A percentile compares a stretch with the other conserved stretches of the same genome.
These are phyloP conservation scores for Caenorhabditis sinica DNA, from an alignment of 2,888 invertebrate species.

Conservation along the genomic window DNA sequence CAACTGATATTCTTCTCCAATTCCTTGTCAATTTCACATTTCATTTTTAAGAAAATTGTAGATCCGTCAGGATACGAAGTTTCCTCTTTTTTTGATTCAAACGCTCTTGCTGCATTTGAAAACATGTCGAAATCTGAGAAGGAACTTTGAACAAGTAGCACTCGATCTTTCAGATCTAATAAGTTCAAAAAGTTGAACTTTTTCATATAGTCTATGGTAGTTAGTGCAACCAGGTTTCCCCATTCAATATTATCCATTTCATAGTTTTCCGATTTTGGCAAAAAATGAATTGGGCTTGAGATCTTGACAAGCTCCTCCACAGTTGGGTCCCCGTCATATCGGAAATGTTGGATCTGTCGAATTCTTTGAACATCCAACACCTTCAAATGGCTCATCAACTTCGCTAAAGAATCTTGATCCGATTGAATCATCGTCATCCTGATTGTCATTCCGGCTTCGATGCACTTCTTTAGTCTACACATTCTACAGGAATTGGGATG, in stretches of 20 bases:
- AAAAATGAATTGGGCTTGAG: background rate
- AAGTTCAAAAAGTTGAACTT: conserved; percentile 8
- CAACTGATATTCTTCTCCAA: background rate
- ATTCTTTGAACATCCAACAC: background rate
- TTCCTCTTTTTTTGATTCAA: background rate
- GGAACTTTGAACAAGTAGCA: background rate
- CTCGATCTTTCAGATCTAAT: conserved; percentile 3
- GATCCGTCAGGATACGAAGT: background rate
- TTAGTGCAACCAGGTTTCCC: background rate
- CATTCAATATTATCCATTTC: conserved; percentile 5
- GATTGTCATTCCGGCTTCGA: conserved; percentile 9
- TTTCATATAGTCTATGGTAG: conserved; percentile 12
- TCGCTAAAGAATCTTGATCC: background rate
- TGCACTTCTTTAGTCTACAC: conserved; percentile 15
- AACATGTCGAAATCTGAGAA: conserved; percentile 3
- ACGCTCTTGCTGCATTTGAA: background rate
- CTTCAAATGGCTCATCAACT: background rate
- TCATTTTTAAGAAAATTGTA: background rate
- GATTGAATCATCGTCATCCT: background rate
- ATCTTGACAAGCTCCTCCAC: background rate
- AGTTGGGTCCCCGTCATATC: conserved; percentile 10
- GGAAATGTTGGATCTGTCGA: background rate
- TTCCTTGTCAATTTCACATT: background rate
- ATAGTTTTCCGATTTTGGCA: background rate
- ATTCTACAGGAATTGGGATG: background rate